Conservation (phyloP, 2,113 vertebrate species). For the Romanogobio albipinnatus region DNA sequence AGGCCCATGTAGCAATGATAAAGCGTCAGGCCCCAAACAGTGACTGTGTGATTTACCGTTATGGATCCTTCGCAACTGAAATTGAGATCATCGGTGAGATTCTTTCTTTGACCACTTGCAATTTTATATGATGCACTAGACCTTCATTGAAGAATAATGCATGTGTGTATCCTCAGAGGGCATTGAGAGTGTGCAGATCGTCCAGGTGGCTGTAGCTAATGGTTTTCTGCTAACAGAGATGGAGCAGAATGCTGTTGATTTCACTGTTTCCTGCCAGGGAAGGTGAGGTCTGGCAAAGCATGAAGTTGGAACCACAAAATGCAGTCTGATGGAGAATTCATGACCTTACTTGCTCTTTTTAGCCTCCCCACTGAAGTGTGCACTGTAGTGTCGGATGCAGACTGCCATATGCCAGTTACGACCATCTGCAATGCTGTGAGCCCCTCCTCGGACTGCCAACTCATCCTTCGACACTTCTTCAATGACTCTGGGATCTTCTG, state of each 20-base stretch:
- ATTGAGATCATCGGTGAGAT: conserved; percentile 87
- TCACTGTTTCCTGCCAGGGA: conserved; percentile 89
- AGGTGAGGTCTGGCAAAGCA: conserved; percentile 74
- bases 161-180: conserved; percentile 78
- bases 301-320: not conserved
- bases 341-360: not conserved
- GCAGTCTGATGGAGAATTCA: not conserved
- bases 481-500: conserved; percentile 86
- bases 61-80: conserved; percentile 85
- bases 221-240: conserved; percentile 60
- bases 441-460: conserved; percentile 80
- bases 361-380: conserved; percentile 89
- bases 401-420: conserved; percentile 79
- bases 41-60: conserved; percentile 87
- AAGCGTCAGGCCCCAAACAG: conserved; percentile 74
- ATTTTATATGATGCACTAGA: not conserved
- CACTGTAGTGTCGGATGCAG: conserved; percentile 83
- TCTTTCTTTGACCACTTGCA: not conserved
- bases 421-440: conserved; percentile 78
- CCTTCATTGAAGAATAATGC: not conserved
- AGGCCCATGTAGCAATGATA: conserved; percentile 63
- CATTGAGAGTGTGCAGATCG: conserved; percentile 86
- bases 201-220: conserved; percentile 78
- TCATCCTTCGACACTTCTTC: conserved; percentile 86
- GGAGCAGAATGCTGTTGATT: conserved; percentile 79